Conservation (phyloP, 2,113 vertebrate species). For the Bubo scandiacus region DNA sequence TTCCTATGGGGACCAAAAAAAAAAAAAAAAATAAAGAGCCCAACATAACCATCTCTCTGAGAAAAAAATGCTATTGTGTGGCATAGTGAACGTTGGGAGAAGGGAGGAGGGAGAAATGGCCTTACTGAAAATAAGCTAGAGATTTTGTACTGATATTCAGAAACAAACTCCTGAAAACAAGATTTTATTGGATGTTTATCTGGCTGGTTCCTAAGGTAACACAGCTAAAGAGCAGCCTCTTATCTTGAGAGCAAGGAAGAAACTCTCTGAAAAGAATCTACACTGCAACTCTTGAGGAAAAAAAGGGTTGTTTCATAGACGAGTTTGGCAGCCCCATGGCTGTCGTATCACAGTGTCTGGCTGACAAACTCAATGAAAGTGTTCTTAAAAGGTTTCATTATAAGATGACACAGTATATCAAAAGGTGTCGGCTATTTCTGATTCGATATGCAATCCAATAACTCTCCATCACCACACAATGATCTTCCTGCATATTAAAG, state of each 20-base stretch:
- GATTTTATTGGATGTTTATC: conserved; percentile 42
- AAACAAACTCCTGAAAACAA: conserved; percentile 59
- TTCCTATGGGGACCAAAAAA: background rate
- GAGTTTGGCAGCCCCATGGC: conserved; percentile 7
- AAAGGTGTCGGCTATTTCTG: conserved; percentile 8
- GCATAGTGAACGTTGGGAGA: background rate
- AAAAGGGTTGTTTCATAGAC: conserved; percentile 14
- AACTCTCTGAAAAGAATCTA: conserved; percentile 24
- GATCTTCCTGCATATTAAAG: background rate
- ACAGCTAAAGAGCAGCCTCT: conserved; percentile 57
- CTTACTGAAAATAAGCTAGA: conserved; percentile 28
- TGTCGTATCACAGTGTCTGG: background rate
- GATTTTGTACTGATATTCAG: conserved; percentile 25
- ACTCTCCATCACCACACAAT: background rate
- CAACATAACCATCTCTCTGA: background rate
- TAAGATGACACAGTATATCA: background rate
- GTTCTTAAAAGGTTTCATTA: background rate
- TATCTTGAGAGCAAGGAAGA: conserved; percentile 50
- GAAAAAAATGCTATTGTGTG: conserved; percentile 12
- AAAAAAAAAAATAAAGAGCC: background rate
- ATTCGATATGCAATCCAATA: background rate
- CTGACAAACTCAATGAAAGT: background rate
- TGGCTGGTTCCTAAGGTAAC: conserved; percentile 56
- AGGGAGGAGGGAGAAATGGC: background rate
- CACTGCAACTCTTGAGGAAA: conserved; percentile 20